Conservation (phyloP, 1,140 invertebrate genomes). For the Gryllus bimaculatus region DNA sequence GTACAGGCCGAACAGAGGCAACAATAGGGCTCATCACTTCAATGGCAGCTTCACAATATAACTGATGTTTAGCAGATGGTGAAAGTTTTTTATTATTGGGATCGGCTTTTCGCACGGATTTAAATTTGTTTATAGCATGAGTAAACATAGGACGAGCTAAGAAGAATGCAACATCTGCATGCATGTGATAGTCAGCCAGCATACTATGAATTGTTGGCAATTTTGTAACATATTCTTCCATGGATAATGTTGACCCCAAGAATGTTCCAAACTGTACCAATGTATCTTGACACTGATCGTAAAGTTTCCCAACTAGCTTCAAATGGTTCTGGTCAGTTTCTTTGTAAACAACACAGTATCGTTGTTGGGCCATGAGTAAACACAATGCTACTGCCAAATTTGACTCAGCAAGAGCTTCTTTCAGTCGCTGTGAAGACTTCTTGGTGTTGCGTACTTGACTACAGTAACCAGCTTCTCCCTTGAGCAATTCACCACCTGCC, state of each 20-base stretch:
- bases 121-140: constrained; percentile 74
- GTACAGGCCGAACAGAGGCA: constrained; percentile 65
- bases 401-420: constrained; percentile 87
- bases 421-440: constrained; percentile 88
- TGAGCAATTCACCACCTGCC: constrained; percentile 89
- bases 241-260: constrained; percentile 80
- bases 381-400: constrained; percentile 88
- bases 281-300: constrained; percentile 89
- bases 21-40: constrained; percentile 73
- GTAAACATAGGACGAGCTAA: constrained; percentile 84
- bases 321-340: constrained; percentile 82
- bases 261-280: constrained; percentile 97
- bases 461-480: constrained; percentile 93
- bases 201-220: constrained; percentile 83
- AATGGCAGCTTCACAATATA: constrained; percentile 74
- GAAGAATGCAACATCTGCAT: constrained; percentile 94
- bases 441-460: constrained; percentile 94
- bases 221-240: constrained; percentile 86
- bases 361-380: constrained; percentile 92
- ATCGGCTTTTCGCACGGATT: constrained; percentile 56
- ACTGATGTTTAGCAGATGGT: constrained; percentile 54
- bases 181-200: constrained; percentile 86
- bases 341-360: constrained; percentile 83
- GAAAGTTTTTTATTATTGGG: constrained; percentile 67
- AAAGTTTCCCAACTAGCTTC: constrained; percentile 71